Base-by-base conservation (phyloP, 2,888 invertebrate species). In the Nipponacmea schrenckii region DNA sequence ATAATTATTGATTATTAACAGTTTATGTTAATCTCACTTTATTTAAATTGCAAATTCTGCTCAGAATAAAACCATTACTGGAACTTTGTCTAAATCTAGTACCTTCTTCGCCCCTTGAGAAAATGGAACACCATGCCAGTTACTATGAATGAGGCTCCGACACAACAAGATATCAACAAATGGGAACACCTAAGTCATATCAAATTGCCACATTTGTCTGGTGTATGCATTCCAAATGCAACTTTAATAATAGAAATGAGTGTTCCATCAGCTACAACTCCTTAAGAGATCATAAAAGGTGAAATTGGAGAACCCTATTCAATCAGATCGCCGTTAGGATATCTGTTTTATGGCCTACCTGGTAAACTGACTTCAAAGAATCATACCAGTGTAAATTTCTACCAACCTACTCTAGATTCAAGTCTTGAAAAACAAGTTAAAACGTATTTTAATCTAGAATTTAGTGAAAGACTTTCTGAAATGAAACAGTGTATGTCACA, bases 401-500 rank as follows among this genome's bases (percentile, higher is more conserved):
- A 7, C 31, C 31, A 31, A 31, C 31, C 31, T 31, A 31, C 31
- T 31, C 31, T 31, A 31, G 31, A 31, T 31, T 31, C 31, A 31
- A 31, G 31, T 31, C 31, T 31, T 31, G 31, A 31, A 31, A 31
- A 31, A 31, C 31, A 31, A 31, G 31, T 31, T 31, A 31, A 31
- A 31, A 7, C 31, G 7, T 31, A 31, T 31, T 31, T 31, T 31
- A 7, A 31, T n/a, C n/a, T 44, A 14, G 27, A 62, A 1, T 63
- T 12, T 20, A 69, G 27, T 17, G 62, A 71, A 50, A 17, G 62
- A 24, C 63, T 64, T n/a, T 17, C n/a, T 12, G 68, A 71, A 63
- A 68, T 68, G 26, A 71, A 68, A 31, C 17, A 17, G 26, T 71
- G 67, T 44, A 5, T 68, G 39, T 17, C 45, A 45, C 67, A 67